phyloP scores from a whole-genome alignment of 2,113 vertebrate species.

The Bathybates hornii region DNA sequence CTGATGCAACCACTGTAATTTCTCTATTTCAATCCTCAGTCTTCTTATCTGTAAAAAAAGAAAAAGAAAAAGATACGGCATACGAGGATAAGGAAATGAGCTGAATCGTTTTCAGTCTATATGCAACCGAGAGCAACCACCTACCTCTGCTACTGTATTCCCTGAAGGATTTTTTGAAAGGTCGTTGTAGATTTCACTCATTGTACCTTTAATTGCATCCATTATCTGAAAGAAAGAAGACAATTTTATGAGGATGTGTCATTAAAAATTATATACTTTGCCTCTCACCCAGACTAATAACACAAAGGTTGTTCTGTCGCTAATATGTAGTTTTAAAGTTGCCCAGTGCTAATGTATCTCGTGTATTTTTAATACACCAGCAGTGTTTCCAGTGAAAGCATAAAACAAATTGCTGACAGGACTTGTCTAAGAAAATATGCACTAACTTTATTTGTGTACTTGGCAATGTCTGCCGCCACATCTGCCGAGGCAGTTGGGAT shows the following conservation, averaged over 20 bases:
- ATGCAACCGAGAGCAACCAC: not conserved
- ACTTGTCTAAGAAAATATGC: not conserved
- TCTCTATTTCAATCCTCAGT: constrained; percentile 96
- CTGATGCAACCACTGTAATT: constrained; percentile 96
- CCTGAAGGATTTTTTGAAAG: constrained; percentile 95
- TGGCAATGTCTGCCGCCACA: constrained; percentile 94
- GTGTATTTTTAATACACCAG: not conserved
- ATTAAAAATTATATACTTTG: not conserved
- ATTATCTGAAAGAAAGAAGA: constrained; percentile 80
- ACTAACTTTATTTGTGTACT: constrained; percentile 95
- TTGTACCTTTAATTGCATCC: constrained; percentile 97
- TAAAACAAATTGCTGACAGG: not conserved
- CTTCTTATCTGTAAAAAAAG: constrained; percentile 79
- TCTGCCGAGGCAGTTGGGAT: constrained; percentile 93
- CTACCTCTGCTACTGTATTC: constrained; percentile 94
- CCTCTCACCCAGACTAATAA: not conserved
- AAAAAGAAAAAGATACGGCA: not conserved
- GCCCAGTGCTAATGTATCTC: not conserved
- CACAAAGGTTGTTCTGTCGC: not conserved
- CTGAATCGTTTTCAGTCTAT: not conserved
- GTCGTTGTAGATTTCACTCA: constrained; percentile 98
- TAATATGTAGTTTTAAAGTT: not conserved
- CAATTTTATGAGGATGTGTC: not conserved
- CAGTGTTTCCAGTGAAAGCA: not conserved
- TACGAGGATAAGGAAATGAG: not conserved